phyloP scores from a whole-genome alignment of 2,113 vertebrate species.

The Menidia beryllina region DNA sequence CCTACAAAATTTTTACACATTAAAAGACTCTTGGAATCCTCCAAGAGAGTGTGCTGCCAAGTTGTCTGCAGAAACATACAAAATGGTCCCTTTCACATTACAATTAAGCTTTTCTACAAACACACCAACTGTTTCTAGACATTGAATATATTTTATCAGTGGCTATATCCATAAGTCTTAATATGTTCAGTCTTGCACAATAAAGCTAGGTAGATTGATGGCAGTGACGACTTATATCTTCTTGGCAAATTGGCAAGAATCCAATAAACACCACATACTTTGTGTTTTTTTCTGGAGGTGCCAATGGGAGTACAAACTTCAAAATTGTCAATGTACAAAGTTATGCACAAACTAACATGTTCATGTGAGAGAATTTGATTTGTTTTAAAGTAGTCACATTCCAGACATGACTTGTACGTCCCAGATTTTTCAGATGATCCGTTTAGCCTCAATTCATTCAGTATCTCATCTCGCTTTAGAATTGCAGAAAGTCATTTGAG shows the following conservation, averaged over 20 bases:
- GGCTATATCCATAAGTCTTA: conserved; percentile 11
- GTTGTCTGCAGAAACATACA: not conserved
- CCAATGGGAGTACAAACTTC: no score
- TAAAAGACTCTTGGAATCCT: conserved; percentile 19
- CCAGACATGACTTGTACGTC: no score
- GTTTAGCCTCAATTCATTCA: not conserved
- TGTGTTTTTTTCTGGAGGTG: no score
- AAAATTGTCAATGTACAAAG: conserved; percentile 5
- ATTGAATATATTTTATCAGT: not conserved
- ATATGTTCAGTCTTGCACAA: conserved; percentile 16
- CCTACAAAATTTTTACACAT: conserved; percentile 12
- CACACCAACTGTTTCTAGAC: conserved; percentile 7
- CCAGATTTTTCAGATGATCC: no score
- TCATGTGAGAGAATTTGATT: not conserved
- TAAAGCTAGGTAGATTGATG: conserved; percentile 18
- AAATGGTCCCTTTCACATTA: no score
- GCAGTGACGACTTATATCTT: conserved; percentile 3
- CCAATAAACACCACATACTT: no score
- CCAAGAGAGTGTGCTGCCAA: conserved; percentile 6
- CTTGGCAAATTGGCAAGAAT: conserved; percentile 2
- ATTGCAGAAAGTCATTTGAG: not conserved
- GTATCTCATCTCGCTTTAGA: not conserved
- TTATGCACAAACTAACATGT: not conserved
- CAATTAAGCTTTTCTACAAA: not conserved
- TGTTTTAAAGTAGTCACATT: no score